Evolutionary conservation across 2,797 vertebrate genomes (phyloP).

Genomic region (Sphaeramia orbicularis): DNA sequence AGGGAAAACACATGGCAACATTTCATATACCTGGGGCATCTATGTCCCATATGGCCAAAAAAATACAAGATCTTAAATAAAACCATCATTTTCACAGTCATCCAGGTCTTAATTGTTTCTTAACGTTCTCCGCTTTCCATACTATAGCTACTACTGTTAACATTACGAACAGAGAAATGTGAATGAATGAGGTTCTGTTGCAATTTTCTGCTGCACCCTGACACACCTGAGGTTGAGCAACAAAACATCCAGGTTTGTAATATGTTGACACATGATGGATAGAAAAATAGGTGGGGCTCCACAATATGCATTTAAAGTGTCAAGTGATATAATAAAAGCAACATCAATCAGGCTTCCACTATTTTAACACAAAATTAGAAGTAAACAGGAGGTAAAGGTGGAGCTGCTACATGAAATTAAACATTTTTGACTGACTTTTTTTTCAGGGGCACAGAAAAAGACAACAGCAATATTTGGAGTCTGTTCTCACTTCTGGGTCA

Average conservation of each 20-base stretch:
- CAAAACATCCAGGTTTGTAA: constrained; percentile 11
- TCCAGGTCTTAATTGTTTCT: not conserved
- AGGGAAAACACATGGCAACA: no score
- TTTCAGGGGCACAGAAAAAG: not conserved
- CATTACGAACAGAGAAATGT: not conserved
- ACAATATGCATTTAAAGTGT: no score
- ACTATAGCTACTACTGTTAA: not conserved
- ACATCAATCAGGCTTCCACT: not conserved
- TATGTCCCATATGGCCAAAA: not conserved
- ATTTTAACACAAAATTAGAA: not conserved
- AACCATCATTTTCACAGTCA: not conserved
- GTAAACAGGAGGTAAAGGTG: constrained; percentile 3
- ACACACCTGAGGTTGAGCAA: constrained; percentile 69
- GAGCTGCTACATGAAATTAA: not conserved
- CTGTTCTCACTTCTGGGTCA: constrained; percentile 1
- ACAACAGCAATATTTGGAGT: constrained; percentile 6
- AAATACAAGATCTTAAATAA: not conserved
- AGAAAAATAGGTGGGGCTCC: constrained; percentile 28
- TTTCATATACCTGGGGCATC: no score
- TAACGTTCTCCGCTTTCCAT: not conserved
- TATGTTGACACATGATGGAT: constrained; percentile 25
- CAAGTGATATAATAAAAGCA: no score
- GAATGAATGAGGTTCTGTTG: constrained; percentile 26
- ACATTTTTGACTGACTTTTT: constrained; percentile 7
- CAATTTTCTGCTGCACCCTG: constrained; percentile 50